Percentiles rank a stretch among this genome's conserved stretches.
Conservation (phyloP, 2,797 vertebrate genomes). For the Notamacropus eugenii region DNA sequence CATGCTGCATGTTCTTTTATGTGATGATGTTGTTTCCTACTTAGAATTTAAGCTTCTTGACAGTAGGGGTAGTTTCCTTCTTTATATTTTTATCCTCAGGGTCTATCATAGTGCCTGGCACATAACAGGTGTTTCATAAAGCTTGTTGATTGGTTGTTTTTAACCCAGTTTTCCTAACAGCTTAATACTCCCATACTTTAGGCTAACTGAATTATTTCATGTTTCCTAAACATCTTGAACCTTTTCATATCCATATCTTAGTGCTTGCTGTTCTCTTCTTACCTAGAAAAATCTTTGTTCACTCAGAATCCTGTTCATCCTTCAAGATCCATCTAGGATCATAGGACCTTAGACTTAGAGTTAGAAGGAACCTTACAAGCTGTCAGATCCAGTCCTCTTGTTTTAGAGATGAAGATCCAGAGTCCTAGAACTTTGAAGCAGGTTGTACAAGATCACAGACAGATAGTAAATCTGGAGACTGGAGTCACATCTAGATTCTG, state of each 20-base stretch:
- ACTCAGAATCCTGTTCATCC: background rate
- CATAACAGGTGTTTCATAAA: background rate
- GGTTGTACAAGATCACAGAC: background rate
- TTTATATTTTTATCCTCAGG: background rate
- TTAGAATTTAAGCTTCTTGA: background rate
- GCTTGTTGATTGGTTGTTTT: background rate
- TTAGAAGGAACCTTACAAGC: background rate
- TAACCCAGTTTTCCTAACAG: background rate
- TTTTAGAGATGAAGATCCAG: background rate
- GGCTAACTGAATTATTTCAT: background rate
- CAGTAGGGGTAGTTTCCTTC: background rate
- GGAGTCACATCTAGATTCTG: background rate
- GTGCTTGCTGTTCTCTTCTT: background rate
- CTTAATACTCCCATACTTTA: background rate
- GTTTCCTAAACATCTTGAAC: background rate
- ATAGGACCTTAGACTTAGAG: background rate
- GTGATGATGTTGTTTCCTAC: background rate
- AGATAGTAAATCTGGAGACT: background rate
- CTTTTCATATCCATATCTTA: background rate
- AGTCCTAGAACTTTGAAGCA: background rate
- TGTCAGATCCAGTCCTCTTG: background rate
- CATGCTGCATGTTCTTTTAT: background rate
- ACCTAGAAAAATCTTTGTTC: background rate
- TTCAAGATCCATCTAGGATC: background rate
- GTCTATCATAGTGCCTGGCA: background rate